phyloP scores from a whole-genome alignment of 2,113 vertebrate species.

The Eonycteris spelaea region DNA sequence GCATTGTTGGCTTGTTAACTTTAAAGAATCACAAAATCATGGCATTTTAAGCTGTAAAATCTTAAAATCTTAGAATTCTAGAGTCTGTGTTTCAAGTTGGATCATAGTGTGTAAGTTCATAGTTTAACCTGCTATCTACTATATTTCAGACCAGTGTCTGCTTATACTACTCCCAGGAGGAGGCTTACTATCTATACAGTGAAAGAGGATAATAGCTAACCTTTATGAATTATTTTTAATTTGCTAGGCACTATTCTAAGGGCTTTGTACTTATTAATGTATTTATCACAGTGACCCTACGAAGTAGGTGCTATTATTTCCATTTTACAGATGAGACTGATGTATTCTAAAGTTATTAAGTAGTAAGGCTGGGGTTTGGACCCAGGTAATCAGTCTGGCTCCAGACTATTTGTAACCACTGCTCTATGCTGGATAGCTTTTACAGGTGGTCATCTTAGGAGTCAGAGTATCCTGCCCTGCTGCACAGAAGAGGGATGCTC shows the following conservation, averaged over 20 bases:
- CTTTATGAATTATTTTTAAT: not conserved
- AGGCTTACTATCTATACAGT: not conserved
- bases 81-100: not conserved
- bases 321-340: not conserved
- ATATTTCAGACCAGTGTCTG: not conserved
- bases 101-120: not conserved
- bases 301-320: not conserved
- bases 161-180: not conserved
- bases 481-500: not conserved
- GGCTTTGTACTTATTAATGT: not conserved
- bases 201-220: not conserved
- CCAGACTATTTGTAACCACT: not conserved
- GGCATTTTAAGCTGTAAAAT: not conserved
- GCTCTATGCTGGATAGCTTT: not conserved
- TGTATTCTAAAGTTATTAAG: not conserved
- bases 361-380: not conserved
- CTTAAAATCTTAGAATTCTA: constrained; percentile 19
- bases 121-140: not conserved
- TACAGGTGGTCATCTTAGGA: not conserved
- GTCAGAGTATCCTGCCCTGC: not conserved
- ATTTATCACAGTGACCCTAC: not conserved
- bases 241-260: not conserved
- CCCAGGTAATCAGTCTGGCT: not conserved
- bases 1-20: not conserved
- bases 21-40: constrained; percentile 23